Evolutionary conservation across 2,888 invertebrate genomes (phyloP).

Genomic region (Mythimna albipuncta): DNA sequence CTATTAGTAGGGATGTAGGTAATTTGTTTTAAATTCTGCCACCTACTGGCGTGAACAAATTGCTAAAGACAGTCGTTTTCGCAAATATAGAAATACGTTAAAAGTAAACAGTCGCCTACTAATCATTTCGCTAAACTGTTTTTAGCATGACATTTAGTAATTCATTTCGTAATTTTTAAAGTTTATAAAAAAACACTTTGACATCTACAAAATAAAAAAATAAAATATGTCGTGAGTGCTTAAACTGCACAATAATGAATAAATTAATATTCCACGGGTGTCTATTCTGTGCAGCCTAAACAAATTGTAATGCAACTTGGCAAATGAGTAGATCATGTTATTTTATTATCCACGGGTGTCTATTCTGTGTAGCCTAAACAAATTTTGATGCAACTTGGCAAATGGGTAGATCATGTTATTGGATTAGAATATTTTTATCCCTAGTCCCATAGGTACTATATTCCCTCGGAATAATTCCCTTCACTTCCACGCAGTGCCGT

Average conservation of each 20-base stretch:
- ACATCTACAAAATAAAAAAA: neutral
- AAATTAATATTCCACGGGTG: neutral
- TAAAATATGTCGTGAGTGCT: neutral
- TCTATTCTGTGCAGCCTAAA: too few relatives aligned
- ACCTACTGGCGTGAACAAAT: slow-evolving; percentile 33
- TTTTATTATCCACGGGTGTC: too few relatives aligned
- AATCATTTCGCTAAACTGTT: slow-evolving; percentile 16
- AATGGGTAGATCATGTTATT: too few relatives aligned
- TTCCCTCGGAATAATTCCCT: too few relatives aligned
- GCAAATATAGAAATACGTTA: slow-evolving; percentile 23
- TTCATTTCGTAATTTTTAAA: neutral
- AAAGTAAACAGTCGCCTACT: slow-evolving; percentile 19
- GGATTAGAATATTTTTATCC: too few relatives aligned
- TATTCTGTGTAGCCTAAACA: too few relatives aligned
- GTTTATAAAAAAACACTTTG: neutral
- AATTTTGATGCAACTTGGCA: too few relatives aligned
- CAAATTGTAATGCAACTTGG: too few relatives aligned
- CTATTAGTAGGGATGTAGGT: slow-evolving; percentile 36
- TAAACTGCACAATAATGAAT: neutral
- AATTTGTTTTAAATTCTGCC: slow-evolving; percentile 41
- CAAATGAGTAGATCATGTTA: too few relatives aligned
- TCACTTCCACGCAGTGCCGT: too few relatives aligned
- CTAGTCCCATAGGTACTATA: too few relatives aligned
- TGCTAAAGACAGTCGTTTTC: slow-evolving; percentile 39
- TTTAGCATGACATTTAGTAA: neutral